These are phyloP conservation scores for Drosophila elegans DNA, from an alignment of 1,140 invertebrate species.

Conservation along the genomic window DNA sequence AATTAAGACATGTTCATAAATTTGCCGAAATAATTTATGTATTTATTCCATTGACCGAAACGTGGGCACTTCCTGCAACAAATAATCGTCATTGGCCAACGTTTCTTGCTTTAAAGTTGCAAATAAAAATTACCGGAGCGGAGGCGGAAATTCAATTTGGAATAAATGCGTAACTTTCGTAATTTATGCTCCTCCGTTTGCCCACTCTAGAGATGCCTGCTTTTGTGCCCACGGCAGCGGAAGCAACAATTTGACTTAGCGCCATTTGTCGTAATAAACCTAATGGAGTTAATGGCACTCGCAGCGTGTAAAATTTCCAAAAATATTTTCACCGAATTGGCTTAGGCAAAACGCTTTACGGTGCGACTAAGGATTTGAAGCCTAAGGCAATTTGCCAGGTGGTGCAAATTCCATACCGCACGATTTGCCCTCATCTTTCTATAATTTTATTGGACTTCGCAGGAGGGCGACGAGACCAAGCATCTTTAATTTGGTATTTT, in stretches of 20 bases:
- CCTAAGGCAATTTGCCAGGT: constrained; percentile 5
- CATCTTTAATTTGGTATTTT: constrained; percentile 46
- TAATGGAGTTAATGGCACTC: constrained; percentile 67
- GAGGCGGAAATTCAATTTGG: constrained; percentile 64
- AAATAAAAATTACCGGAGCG: constrained; percentile 41
- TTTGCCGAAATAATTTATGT: constrained; percentile 34
- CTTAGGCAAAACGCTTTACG: constrained; percentile 11
- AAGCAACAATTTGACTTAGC: constrained; percentile 71
- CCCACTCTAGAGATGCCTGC: constrained; percentile 4
- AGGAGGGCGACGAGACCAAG: background rate
- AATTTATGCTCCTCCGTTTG: constrained; percentile 57
- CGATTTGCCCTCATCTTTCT: constrained; percentile 53
- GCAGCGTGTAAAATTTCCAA: constrained; percentile 59
- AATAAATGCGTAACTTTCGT: constrained; percentile 66
- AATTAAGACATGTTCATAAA: constrained; percentile 25
- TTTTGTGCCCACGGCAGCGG: constrained; percentile 29
- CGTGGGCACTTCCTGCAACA: constrained; percentile 41
- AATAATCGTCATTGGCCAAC: constrained; percentile 32
- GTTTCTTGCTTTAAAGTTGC: constrained; percentile 34
- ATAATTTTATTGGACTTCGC: constrained; percentile 58
- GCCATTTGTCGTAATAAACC: constrained; percentile 67
- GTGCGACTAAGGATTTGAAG: background rate
- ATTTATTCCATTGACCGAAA: constrained; percentile 31
- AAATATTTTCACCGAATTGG: constrained; percentile 60
- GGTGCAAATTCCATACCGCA: constrained; percentile 6